Evolutionary conservation across 2,797 vertebrate genomes (phyloP).

Genomic region (Pipistrellus pipistrellus): DNA sequence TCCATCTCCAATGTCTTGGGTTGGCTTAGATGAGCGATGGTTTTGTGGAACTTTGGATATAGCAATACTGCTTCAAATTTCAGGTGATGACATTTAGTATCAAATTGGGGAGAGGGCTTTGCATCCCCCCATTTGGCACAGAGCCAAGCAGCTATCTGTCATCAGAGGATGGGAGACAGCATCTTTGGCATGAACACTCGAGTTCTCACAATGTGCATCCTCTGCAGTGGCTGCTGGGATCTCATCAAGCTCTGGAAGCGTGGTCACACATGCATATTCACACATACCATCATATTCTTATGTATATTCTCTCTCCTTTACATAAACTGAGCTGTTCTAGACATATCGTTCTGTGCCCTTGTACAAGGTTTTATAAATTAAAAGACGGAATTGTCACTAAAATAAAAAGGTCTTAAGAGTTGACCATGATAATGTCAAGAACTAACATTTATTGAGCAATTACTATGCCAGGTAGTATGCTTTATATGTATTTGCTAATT

Average conservation of each 20-base stretch:
- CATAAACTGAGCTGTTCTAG: not conserved
- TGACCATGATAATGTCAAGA: not conserved
- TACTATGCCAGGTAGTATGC: not conserved
- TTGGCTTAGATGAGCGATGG: not conserved
- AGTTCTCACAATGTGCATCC: not conserved
- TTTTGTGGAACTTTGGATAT: not conserved
- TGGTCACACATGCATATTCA: not conserved
- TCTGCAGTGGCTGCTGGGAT: not conserved
- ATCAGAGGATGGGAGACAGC: not conserved
- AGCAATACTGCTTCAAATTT: not conserved
- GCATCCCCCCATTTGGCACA: not conserved
- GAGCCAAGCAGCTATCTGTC: not conserved
- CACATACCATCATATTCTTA: not conserved
- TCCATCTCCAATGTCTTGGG: not conserved
- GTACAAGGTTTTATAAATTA: not conserved
- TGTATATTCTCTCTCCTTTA: not conserved
- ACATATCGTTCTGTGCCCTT: not conserved
- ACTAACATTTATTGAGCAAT: not conserved
- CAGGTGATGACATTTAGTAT: not conserved
- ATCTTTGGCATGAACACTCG: not conserved
- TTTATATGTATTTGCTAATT: slow-evolving; percentile 4
- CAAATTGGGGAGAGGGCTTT: not conserved
- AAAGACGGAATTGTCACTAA: slow-evolving; percentile 40
- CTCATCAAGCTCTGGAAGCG: not conserved
- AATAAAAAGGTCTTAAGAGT: not conserved